A percentile compares a stretch with the other conserved stretches of the same genome.
Evolutionary conservation across 2,888 invertebrate genomes (phyloP).

Genomic region (Dicycla oo): DNA sequence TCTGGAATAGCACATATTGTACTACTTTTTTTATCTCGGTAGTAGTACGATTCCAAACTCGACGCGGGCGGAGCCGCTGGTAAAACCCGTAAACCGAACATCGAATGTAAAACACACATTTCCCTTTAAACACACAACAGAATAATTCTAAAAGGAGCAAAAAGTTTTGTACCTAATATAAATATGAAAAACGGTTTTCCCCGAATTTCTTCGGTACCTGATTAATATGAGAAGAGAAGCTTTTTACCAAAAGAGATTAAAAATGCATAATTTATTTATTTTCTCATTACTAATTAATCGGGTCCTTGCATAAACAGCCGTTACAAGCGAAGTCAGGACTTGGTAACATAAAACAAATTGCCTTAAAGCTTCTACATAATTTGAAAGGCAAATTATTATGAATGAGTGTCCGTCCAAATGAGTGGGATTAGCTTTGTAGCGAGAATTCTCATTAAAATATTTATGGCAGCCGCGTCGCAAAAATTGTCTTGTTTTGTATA

Average conservation of each 20-base stretch:
- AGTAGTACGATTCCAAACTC: too few relatives aligned
- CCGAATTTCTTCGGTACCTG: not conserved
- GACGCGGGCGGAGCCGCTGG: too few relatives aligned
- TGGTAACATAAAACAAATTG: conserved; percentile 68
- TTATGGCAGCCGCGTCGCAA: conserved; percentile 72
- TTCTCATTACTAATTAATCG: conserved; percentile 22
- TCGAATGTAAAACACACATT: conserved; percentile 46
- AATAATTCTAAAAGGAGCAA: conserved; percentile 42
- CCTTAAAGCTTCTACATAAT: conserved; percentile 68
- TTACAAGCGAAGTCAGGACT: conserved; percentile 30
- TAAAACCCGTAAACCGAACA: conserved; percentile 44
- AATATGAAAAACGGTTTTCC: conserved; percentile 7
- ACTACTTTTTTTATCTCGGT: too few relatives aligned
- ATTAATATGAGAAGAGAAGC: conserved; percentile 1
- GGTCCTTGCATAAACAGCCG: conserved; percentile 6
- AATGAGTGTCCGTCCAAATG: conserved; percentile 76
- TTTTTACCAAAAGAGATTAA: conserved; percentile 16
- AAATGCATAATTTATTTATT: not conserved
- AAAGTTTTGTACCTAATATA: conserved; percentile 28
- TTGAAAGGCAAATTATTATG: conserved; percentile 76
- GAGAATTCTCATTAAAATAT: conserved; percentile 77
- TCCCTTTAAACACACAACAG: conserved; percentile 38
- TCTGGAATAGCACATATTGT: too few relatives aligned
- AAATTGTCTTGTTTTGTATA: conserved; percentile 68
- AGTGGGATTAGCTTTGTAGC: conserved; percentile 77